Conservation (phyloP, 2,797 vertebrate genomes). For the Bryconaethiops microstoma region DNA sequence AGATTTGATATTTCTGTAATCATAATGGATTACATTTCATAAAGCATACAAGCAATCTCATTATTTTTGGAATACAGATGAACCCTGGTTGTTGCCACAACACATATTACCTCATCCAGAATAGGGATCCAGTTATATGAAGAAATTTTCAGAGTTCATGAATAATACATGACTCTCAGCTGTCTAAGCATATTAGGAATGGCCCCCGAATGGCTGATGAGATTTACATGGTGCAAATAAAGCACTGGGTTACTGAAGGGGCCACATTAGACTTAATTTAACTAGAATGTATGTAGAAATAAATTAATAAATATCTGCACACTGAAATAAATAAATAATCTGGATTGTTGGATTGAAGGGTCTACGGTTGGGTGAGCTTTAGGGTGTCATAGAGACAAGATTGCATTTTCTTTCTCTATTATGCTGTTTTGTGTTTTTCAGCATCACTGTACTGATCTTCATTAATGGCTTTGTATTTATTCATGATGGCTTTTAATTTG, state of each 20-base stretch:
- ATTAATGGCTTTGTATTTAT: constrained; percentile 5
- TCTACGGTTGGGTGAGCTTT: constrained; percentile 32
- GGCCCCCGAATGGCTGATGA: constrained; percentile 58
- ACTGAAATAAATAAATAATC: constrained; percentile 57
- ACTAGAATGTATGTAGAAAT: constrained; percentile 58
- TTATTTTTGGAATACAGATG: constrained; percentile 69
- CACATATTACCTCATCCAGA: constrained; percentile 75
- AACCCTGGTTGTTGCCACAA: constrained; percentile 68
- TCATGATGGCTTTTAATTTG: background rate
- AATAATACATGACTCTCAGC: constrained; percentile 74
- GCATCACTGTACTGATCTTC: background rate
- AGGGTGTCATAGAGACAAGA: constrained; percentile 15
- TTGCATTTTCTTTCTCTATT: background rate
- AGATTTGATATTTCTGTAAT: constrained; percentile 74
- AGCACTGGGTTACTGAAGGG: constrained; percentile 58
- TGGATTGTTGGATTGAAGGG: constrained; percentile 33
- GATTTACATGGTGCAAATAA: constrained; percentile 63
- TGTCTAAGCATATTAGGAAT: constrained; percentile 71
- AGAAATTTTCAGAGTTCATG: constrained; percentile 72
- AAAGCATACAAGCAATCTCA: constrained; percentile 73
- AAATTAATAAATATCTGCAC: constrained; percentile 60
- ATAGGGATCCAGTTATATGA: constrained; percentile 70
- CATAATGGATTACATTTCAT: constrained; percentile 81
- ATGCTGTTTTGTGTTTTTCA: constrained; percentile 2
- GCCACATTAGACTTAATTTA: constrained; percentile 59